These are phyloP conservation scores for Parasteatoda tepidariorum DNA, from an alignment of 1,140 invertebrate species.

Conservation along the genomic window DNA sequence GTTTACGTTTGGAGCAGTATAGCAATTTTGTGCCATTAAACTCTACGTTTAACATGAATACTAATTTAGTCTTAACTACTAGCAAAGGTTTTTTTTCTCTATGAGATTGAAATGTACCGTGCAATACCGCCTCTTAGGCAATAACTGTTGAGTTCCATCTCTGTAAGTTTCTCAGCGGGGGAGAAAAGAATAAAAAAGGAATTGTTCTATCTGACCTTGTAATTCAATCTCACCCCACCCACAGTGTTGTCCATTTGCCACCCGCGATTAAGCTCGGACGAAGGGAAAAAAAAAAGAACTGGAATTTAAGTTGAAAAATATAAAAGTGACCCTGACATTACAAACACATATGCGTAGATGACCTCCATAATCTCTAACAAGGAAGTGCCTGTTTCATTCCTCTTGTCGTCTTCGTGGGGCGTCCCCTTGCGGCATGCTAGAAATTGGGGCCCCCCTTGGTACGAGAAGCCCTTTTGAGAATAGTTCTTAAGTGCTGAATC, in stretches of 20 bases:
- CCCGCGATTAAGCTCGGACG: not conserved
- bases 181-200: not conserved
- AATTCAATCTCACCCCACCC: not conserved
- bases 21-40: too few species aligned
- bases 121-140: too few species aligned
- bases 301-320: too few species aligned
- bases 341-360: not conserved
- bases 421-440: not conserved
- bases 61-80: too few species aligned
- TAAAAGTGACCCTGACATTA: not conserved
- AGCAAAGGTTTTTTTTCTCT: too few species aligned
- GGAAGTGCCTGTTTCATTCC: not conserved
- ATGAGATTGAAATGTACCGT: too few species aligned
- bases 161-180: too few species aligned
- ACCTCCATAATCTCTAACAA: not conserved
- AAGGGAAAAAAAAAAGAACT: too few species aligned
- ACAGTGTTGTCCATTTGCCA: not conserved
- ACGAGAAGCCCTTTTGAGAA: not conserved
- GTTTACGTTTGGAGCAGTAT: too few species aligned
- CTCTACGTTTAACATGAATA: too few species aligned
- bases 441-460: not conserved
- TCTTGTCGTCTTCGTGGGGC: not conserved
- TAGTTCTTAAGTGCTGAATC: not conserved
- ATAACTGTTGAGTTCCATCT: too few species aligned
- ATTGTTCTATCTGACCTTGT: not conserved